Percentiles rank a stretch among this genome's conserved stretches.
Conservation (phyloP, 1,140 invertebrate genomes). For the Leptopilina boulardi region DNA sequence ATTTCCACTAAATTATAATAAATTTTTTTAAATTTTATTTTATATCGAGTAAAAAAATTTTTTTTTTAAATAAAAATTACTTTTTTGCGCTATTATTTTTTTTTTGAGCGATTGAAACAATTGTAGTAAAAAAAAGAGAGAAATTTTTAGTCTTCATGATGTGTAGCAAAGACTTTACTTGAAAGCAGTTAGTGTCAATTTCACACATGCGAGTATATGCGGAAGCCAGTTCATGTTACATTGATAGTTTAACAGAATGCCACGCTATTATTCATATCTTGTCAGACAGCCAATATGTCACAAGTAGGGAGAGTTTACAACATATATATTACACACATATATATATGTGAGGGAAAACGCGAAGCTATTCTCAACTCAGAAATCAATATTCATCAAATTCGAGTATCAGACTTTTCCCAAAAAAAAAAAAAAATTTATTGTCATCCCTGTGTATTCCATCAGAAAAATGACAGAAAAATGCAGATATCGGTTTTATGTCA, state of each 20-base stretch:
- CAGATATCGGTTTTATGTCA: slow-evolving; percentile 1
- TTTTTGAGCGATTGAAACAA: too few species aligned
- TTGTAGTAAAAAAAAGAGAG: too few species aligned
- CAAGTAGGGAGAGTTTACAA: slow-evolving; percentile 34
- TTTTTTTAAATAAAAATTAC: too few species aligned
- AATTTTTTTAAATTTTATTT: too few species aligned
- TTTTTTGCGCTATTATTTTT: too few species aligned
- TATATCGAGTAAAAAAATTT: too few species aligned
- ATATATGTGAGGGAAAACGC: not conserved
- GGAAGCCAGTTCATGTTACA: not conserved
- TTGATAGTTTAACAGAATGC: slow-evolving; percentile 30
- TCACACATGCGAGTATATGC: not conserved
- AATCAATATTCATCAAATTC: slow-evolving; percentile 68
- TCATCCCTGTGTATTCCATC: slow-evolving; percentile 39
- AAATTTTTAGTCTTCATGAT: not conserved
- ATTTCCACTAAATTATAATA: too few species aligned
- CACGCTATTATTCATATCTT: slow-evolving; percentile 67
- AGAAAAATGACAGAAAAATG: not conserved
- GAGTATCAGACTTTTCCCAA: slow-evolving; percentile 58
- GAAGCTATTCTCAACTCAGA: slow-evolving; percentile 51
- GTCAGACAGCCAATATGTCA: slow-evolving; percentile 59
- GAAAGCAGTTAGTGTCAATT: slow-evolving; percentile 12
- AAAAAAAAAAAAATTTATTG: slow-evolving; percentile 48
- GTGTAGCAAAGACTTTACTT: not conserved
- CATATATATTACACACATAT: too few species aligned